Evolutionary conservation across 2,888 invertebrate genomes (phyloP).

Genomic region (Octonoba sinensis): DNA sequence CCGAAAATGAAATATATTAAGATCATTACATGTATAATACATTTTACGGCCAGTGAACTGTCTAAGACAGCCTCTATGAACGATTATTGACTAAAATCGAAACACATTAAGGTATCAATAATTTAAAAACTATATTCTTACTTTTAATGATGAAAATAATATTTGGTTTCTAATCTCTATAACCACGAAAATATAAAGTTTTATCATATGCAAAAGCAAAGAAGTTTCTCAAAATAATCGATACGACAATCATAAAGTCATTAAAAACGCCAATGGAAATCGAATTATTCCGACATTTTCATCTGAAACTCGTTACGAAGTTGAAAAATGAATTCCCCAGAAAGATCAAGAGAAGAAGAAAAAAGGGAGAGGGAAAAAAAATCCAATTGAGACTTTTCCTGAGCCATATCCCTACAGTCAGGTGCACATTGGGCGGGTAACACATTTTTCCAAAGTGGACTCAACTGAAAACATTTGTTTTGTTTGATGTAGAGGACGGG

Average conservation of each 20-base stretch:
- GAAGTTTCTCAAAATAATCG: not conserved
- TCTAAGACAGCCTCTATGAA: too few species aligned
- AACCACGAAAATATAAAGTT: too few species aligned
- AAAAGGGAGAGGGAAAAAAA: not conserved
- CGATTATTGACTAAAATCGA: too few species aligned
- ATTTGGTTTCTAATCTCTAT: too few species aligned
- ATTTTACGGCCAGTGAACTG: too few species aligned
- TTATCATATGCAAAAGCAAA: too few species aligned
- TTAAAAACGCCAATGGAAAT: slow-evolving; percentile 10
- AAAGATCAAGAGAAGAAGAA: not conserved
- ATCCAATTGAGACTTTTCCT: not conserved
- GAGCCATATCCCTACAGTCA: not conserved
- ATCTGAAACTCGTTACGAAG: slow-evolving; percentile 2
- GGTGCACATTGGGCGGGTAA: slow-evolving; percentile 7
- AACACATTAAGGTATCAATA: too few species aligned
- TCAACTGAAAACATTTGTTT: slow-evolving; percentile 43
- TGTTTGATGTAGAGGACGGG: not conserved
- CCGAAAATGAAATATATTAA: too few species aligned
- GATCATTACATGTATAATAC: too few species aligned
- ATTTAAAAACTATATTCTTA: too few species aligned
- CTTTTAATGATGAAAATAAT: too few species aligned
- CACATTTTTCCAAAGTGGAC: slow-evolving; percentile 24
- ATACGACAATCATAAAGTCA: slow-evolving; percentile 3
- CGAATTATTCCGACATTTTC: slow-evolving; percentile 5
- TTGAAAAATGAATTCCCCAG: slow-evolving; percentile 1